phyloP scores from a whole-genome alignment of 1,140 invertebrate genomes.

The Micrasema minimum region DNA sequence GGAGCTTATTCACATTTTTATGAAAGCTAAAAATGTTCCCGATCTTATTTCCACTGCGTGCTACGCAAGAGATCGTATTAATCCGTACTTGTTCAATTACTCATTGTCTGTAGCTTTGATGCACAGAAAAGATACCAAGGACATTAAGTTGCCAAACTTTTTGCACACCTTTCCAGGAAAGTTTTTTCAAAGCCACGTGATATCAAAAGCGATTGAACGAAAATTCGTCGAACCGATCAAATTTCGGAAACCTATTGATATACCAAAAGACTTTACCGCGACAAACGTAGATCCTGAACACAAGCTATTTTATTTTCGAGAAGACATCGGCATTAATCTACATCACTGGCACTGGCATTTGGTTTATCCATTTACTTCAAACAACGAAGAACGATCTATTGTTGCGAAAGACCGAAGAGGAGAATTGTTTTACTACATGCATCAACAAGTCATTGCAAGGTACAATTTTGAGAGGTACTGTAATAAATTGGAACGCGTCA shows the following conservation, averaged over 20 bases:
- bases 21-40: conserved; percentile 75
- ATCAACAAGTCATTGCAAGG: conserved; percentile 76
- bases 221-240: conserved; percentile 72
- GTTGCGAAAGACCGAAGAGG: conserved; percentile 78
- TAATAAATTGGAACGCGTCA: conserved; percentile 69
- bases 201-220: conserved; percentile 74
- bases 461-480: conserved; percentile 78
- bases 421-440: conserved; percentile 84
- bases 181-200: conserved; percentile 77
- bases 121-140: conserved; percentile 78
- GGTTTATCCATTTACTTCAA: conserved; percentile 77
- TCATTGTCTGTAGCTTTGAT: conserved; percentile 78
- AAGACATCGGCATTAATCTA: conserved; percentile 78
- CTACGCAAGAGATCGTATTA: conserved; percentile 78
- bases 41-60: conserved; percentile 77
- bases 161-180: conserved; percentile 81
- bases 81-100: conserved; percentile 83
- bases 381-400: conserved; percentile 67
- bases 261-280: conserved; percentile 78
- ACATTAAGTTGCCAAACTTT: conserved; percentile 75
- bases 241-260: conserved; percentile 73
- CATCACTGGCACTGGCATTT: conserved; percentile 90
- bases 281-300: conserved; percentile 79
- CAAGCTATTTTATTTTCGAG: conserved; percentile 79
- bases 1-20: conserved; percentile 77